Evolutionary conservation across 2,888 invertebrate genomes (phyloP).

Genomic region (Noctuana brunneofusca): DNA sequence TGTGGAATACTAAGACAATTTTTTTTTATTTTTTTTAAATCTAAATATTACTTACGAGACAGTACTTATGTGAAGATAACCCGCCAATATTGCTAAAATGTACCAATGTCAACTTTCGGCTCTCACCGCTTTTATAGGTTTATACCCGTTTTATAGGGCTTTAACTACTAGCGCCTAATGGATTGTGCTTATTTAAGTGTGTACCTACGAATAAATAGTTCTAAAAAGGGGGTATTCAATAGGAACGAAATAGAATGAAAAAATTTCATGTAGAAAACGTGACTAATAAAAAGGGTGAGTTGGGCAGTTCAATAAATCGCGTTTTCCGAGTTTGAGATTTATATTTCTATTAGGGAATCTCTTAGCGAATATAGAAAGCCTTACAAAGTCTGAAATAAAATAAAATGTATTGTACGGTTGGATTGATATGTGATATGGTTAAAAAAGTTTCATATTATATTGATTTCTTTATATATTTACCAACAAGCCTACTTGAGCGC

Average conservation of each 20-base stretch:
- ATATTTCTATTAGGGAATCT: slow-evolving; percentile 68
- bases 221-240: slow-evolving; percentile 19
- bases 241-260: slow-evolving; percentile 50
- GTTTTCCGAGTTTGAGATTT: slow-evolving; percentile 63
- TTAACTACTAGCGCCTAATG: slow-evolving; percentile 23
- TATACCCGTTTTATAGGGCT: slow-evolving; percentile 12
- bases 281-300: slow-evolving; percentile 72
- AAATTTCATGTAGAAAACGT: slow-evolving; percentile 67
- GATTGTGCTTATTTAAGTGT: slow-evolving; percentile 21
- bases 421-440: slow-evolving; percentile 13
- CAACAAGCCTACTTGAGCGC: no score
- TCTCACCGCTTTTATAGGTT: slow-evolving; percentile 8
- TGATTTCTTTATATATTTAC: no score
- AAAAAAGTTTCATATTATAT: background rate
- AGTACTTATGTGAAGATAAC: no score
- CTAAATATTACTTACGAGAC: no score
- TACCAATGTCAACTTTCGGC: slow-evolving; percentile 5
- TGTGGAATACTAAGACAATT: no score
- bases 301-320: slow-evolving; percentile 63
- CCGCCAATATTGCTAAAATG: background rate
- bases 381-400: slow-evolving; percentile 22
- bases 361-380: slow-evolving; percentile 46
- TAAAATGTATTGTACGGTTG: slow-evolving; percentile 30
- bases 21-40: no score
- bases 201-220: background rate